Percentiles rank a stretch among this genome's conserved stretches.
Conservation (phyloP, 2,113 vertebrate species). For the Miniopterus natalensis region DNA sequence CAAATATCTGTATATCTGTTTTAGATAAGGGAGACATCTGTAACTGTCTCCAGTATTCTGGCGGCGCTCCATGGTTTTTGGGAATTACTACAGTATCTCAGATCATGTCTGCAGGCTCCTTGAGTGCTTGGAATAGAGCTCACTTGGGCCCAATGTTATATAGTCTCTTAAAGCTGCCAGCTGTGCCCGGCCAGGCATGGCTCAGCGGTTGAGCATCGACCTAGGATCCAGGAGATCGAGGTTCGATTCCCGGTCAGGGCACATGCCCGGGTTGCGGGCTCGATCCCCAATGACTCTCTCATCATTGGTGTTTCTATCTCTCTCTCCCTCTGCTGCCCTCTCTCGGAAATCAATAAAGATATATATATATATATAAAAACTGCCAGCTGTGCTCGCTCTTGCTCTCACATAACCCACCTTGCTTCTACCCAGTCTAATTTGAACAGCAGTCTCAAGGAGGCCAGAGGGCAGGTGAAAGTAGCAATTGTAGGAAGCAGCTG, state of each 20-base stretch:
- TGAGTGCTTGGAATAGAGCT: conserved; percentile 1
- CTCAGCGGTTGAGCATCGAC: too few relatives aligned
- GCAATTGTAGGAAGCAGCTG: background rate
- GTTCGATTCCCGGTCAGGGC: too few relatives aligned
- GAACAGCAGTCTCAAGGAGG: background rate
- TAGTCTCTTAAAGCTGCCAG: background rate
- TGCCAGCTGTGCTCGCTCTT: background rate
- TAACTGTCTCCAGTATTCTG: background rate
- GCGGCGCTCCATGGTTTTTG: background rate
- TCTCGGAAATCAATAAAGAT: too few relatives aligned
- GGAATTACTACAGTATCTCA: background rate
- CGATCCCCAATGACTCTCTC: too few relatives aligned
- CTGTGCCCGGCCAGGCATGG: background rate
- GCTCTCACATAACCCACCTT: background rate
- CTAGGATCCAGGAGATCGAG: too few relatives aligned
- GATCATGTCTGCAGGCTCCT: background rate
- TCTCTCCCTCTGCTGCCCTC: too few relatives aligned
- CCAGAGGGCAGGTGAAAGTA: background rate
- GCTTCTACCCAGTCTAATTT: background rate
- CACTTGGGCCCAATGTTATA: background rate
- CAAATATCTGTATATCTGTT: background rate
- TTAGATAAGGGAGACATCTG: background rate
- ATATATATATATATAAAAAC: background rate
- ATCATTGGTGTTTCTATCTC: too few relatives aligned
- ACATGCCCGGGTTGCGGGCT: too few relatives aligned